Conservation (phyloP, 2,888 invertebrate genomes). For the Ophonus ardosiacus region DNA sequence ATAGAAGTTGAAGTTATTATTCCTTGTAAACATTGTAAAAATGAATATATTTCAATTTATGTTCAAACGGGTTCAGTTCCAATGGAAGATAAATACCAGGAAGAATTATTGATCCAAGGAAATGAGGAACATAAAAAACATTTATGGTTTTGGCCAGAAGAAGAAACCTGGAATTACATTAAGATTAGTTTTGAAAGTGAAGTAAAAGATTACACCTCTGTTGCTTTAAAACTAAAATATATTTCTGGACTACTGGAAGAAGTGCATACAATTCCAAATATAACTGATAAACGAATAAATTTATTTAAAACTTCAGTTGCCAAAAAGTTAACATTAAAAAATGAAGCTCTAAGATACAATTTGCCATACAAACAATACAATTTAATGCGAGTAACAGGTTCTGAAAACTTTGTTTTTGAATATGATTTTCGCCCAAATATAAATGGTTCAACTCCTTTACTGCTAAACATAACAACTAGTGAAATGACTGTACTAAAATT, state of each 20-base stretch:
- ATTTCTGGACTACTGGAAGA: slow-evolving; percentile 28
- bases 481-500: slow-evolving; percentile 84
- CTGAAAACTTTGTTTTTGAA: slow-evolving; percentile 87
- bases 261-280: slow-evolving; percentile 5
- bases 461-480: slow-evolving; percentile 83
- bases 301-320: slow-evolving; percentile 47
- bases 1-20: slow-evolving; percentile 69
- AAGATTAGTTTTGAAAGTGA: slow-evolving; percentile 69
- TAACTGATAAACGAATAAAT: slow-evolving; percentile 20
- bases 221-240: slow-evolving; percentile 51
- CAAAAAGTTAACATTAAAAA: slow-evolving; percentile 43
- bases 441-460: slow-evolving; percentile 81
- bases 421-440: slow-evolving; percentile 83
- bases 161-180: slow-evolving; percentile 81
- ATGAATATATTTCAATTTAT: slow-evolving; percentile 73
- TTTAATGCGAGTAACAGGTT: slow-evolving; percentile 80
- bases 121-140: slow-evolving; percentile 70
- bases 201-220: slow-evolving; percentile 11
- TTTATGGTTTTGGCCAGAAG: slow-evolving; percentile 78
- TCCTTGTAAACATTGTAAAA: slow-evolving; percentile 68
- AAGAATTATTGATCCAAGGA: slow-evolving; percentile 69
- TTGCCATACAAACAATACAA: slow-evolving; percentile 71
- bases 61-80: slow-evolving; percentile 79
- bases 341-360: slow-evolving; percentile 29
- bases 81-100: slow-evolving; percentile 76